phyloP scores from a whole-genome alignment of 2,888 invertebrate genomes.

The Polietes domitor region DNA sequence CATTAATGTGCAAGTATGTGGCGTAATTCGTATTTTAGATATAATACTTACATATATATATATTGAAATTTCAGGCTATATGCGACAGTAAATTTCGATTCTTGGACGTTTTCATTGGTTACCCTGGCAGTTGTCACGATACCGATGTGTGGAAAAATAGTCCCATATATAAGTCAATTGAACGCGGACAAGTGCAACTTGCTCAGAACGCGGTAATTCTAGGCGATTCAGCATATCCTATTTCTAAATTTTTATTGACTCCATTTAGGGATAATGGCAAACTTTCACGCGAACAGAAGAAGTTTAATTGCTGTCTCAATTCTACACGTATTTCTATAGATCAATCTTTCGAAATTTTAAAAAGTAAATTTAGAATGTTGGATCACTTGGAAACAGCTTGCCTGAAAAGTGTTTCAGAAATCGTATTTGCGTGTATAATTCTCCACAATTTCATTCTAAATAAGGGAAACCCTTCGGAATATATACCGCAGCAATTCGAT shows the following conservation, averaged over 20 bases:
- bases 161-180: slow-evolving; percentile 42
- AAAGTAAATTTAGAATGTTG: no score
- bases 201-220: slow-evolving; percentile 44
- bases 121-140: slow-evolving; percentile 43
- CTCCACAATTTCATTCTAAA: no score
- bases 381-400: no score
- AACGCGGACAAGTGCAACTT: slow-evolving; percentile 16
- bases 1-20: slow-evolving; percentile 39
- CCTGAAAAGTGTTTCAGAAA: no score
- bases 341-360: no score
- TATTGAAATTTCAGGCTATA: not conserved
- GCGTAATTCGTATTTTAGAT: not conserved
- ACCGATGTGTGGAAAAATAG: slow-evolving; percentile 49
- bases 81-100: slow-evolving; percentile 48
- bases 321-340: no score
- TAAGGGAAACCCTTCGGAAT: no score
- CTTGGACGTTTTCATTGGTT: slow-evolving; percentile 50
- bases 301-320: no score
- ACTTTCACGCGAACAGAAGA: slow-evolving; percentile 23
- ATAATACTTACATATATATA: not conserved
- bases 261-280: slow-evolving; percentile 60
- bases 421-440: no score
- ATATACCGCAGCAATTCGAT: no score
- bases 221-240: slow-evolving; percentile 51
- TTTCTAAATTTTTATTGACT: slow-evolving; percentile 47